A percentile compares a stretch with the other conserved stretches of the same genome.
phyloP scores from a whole-genome alignment of 2,113 vertebrate species.

The Hippocampus zosterae region DNA sequence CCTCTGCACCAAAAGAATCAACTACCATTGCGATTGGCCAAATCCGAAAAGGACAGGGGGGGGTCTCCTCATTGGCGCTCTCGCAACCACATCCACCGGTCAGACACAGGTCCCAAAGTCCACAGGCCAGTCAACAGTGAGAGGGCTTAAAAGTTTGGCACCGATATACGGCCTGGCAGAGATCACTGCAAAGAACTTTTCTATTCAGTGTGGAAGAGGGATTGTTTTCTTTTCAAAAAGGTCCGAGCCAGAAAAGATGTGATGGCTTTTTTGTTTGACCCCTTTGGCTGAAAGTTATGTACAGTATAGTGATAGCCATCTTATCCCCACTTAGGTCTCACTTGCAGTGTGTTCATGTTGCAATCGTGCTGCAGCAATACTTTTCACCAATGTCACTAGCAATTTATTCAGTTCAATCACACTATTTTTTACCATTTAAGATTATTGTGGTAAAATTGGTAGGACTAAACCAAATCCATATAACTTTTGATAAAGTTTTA shows the following conservation, averaged over 20 bases:
- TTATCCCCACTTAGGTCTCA: constrained; percentile 11
- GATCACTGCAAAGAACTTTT: constrained; percentile 50
- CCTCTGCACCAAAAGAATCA: constrained; percentile 30
- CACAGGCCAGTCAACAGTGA: constrained; percentile 33
- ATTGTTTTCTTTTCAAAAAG: constrained; percentile 34
- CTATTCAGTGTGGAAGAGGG: constrained; percentile 48
- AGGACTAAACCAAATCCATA: background rate
- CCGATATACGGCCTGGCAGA: constrained; percentile 37
- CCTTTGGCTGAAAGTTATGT: constrained; percentile 42
- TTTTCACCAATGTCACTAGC: background rate
- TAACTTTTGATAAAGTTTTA: background rate
- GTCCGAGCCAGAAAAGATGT: constrained; percentile 18
- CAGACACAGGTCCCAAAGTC: constrained; percentile 53
- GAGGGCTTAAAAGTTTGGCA: constrained; percentile 60
- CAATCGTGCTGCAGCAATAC: background rate
- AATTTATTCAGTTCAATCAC: background rate
- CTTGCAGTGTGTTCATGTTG: background rate
- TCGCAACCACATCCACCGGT: constrained; percentile 35
- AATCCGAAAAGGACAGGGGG: constrained; percentile 32
- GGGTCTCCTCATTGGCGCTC: constrained; percentile 37
- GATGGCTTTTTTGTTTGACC: constrained; percentile 30
- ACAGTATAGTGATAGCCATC: constrained; percentile 26
- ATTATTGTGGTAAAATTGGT: no score
- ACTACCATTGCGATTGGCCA: constrained; percentile 32
- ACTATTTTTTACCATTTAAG: no score